These are phyloP conservation scores for Nymphalis c-album DNA, from an alignment of 2,888 invertebrate genomes.

Conservation along the genomic window DNA sequence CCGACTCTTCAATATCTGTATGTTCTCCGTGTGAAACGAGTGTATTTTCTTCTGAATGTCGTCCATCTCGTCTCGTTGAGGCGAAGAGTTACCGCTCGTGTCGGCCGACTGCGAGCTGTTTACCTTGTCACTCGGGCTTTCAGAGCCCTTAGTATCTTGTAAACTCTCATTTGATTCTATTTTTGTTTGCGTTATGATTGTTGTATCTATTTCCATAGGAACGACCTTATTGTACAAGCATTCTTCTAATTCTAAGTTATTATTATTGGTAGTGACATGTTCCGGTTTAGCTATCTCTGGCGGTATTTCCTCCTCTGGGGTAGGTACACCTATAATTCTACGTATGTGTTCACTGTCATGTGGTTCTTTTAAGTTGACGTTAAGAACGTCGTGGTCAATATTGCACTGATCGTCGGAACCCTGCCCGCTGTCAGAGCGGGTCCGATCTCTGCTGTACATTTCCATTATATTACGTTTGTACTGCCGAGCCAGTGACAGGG, in stretches of 20 bases:
- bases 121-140: constrained; percentile 66
- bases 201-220: constrained; percentile 75
- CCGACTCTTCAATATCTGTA: constrained; percentile 81
- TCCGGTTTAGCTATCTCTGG: constrained; percentile 60
- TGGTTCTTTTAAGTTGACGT: constrained; percentile 64
- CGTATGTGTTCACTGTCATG: constrained; percentile 70
- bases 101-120: constrained; percentile 71
- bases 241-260: constrained; percentile 66
- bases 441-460: constrained; percentile 67
- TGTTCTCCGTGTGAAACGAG: constrained; percentile 84
- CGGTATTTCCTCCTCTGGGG: constrained; percentile 65
- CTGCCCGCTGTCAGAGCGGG: constrained; percentile 73
- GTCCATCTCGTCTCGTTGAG: constrained; percentile 80
- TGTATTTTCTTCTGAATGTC: constrained; percentile 84
- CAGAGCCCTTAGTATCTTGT: constrained; percentile 57
- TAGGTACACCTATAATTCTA: constrained; percentile 72
- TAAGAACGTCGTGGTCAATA: constrained; percentile 65
- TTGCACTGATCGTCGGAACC: constrained; percentile 74
- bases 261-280: constrained; percentile 63
- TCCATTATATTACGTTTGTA: constrained; percentile 73
- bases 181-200: constrained; percentile 64
- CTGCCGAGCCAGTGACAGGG: constrained; percentile 55
- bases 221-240: constrained; percentile 67
- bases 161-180: constrained; percentile 60
- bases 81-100: constrained; percentile 76